A percentile compares a stretch with the other conserved stretches of the same genome.
Conservation (phyloP, 2,113 vertebrate species). For the Bombycilla garrulus region DNA sequence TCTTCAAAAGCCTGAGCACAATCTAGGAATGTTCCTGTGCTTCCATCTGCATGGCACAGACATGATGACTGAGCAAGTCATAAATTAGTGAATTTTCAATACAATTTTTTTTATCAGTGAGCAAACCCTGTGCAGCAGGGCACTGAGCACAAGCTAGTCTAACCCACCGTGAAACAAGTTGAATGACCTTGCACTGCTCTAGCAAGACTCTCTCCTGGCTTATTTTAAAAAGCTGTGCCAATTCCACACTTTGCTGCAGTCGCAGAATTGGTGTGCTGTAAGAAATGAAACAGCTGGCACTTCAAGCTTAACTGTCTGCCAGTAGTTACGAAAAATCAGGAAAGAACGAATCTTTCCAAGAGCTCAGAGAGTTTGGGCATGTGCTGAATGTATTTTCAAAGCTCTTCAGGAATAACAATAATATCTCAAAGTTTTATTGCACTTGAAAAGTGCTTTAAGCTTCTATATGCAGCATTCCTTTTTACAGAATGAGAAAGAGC, state of each 20-base stretch:
- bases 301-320: not conserved
- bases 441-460: not conserved
- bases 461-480: not conserved
- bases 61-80: not conserved
- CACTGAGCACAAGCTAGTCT: not conserved
- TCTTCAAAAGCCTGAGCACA: not conserved
- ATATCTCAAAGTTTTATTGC: not conserved
- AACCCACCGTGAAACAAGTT: not conserved
- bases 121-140: not conserved
- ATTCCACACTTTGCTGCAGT: not conserved
- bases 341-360: constrained; percentile 7
- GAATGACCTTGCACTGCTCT: not conserved
- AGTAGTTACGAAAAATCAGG: not conserved
- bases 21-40: not conserved
- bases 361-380: not conserved
- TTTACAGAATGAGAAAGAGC: not conserved
- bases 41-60: not conserved
- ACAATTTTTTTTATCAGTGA: not conserved
- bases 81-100: not conserved
- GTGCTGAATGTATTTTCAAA: not conserved
- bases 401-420: not conserved
- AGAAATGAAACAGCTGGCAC: constrained; percentile 4
- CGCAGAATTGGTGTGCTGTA: not conserved
- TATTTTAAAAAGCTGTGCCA: constrained; percentile 8
- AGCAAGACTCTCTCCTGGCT: not conserved